Base-by-base conservation (phyloP, 2,797 vertebrate genomes). In the Dermochelys coriacea region DNA sequence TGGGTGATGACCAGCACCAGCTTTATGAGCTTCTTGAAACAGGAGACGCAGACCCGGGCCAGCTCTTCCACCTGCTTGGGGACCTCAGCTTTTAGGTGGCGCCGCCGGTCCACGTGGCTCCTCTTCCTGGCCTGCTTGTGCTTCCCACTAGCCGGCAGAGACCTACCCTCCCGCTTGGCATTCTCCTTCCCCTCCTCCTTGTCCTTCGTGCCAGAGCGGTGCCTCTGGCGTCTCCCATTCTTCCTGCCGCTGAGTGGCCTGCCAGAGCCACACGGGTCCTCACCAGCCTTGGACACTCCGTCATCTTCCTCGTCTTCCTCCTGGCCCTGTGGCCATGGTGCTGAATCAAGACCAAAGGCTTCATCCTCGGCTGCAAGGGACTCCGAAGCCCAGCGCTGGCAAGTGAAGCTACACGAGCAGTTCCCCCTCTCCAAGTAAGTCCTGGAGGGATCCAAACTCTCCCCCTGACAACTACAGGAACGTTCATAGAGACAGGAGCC, bases 11-110 rank as follows among this genome's bases (percentile, higher is more conserved):
- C 98, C 79, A 98, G 98, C 31, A 98, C 98, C 93, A 99, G 98
- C 95, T 99, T 98, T 52, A 99, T 99, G 91, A 99, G 97, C 97
- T 99, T 98, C 96, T 98, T 98, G 85, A 99, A 96, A 81, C 98
- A 99, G 79, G 98, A 98, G 90, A 99, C 97, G 93, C 98, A 99
- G 88, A 99, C 97, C 86, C 98, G 98, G 61, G 98, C 88, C 10
- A 98, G 98, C 93, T 98, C 98, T 0, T 98, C 98, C 71, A 98
- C 89, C 86, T 98, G 98, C 87, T 84, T 90, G 81, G 93, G 88
- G 68, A 91, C 81, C 82, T 97, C 75, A 57, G 85, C 50, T 82
- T 94, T 71, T 6, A 96, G 86, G 82, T 94, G 95, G 64, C 91
- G 92, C 80, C 85, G 96, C 41, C 97, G 95, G 83, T 98, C 97